Evolutionary conservation across 2,888 invertebrate species (phyloP).

Genomic region (Stenurella melanura): DNA sequence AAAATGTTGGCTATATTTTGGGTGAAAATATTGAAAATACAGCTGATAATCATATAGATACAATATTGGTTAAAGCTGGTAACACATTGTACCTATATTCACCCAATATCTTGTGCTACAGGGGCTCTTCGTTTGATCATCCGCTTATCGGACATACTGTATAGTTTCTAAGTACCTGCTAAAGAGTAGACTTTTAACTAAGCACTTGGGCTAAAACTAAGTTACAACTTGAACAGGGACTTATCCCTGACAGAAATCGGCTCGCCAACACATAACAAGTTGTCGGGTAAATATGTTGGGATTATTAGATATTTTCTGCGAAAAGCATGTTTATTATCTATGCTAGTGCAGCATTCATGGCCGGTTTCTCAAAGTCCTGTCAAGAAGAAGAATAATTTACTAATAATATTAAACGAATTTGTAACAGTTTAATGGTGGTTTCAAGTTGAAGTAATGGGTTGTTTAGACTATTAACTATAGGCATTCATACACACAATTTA

Average conservation of each 20-base stretch:
- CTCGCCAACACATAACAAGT: constrained; percentile 41
- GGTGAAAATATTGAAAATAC: no score
- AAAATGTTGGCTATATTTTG: no score
- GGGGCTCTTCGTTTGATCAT: no score
- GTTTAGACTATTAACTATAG: background rate
- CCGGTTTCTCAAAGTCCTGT: background rate
- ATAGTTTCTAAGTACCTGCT: no score
- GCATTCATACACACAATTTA: background rate
- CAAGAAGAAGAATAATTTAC: background rate
- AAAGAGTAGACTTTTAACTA: background rate
- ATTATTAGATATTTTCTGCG: constrained; percentile 43
- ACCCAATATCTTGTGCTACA: no score
- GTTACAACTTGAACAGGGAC: constrained; percentile 16
- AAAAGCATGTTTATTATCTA: constrained; percentile 25
- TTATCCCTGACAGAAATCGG: constrained; percentile 38
- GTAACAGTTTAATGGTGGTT: background rate
- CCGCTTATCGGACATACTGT: no score
- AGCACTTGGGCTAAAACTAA: background rate
- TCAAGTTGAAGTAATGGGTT: background rate
- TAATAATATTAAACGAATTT: background rate
- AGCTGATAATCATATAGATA: no score
- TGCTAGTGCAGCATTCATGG: background rate
- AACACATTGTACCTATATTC: no score
- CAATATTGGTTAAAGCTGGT: no score
- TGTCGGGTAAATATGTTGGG: constrained; percentile 39